Evolutionary conservation across 2,113 vertebrate species (phyloP), one percentile per base, ranked within the genome.

Genomic region (Heterotilapia buettikoferi): DNA sequence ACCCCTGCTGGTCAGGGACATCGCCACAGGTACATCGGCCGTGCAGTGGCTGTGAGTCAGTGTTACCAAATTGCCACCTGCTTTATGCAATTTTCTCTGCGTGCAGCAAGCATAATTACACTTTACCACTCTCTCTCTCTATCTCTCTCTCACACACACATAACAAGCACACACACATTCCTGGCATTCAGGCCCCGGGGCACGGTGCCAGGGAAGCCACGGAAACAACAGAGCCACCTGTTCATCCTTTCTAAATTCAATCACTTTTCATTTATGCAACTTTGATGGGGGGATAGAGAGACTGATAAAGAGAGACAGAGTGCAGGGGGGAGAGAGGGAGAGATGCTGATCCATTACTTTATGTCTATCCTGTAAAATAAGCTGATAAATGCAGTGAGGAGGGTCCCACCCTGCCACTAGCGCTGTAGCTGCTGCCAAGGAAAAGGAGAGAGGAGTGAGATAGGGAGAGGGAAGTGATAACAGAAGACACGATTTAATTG

Each of bases 1-100:
- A 19, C 98, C 98, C 90, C 97, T 99, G 93, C 97, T 97, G 10
- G 97, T 99, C 90, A 97, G 97, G 68, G 97, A 98, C 5, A 96
- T 99, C 61, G 95, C 96, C 59, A 87, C 98, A 96, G 99, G 99
- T 99, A 97, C 61, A 19, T 12, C 8, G 4, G 4, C 38, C 43
- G 13, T 26, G 56, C 73, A 66, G 18, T 21, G 26, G 45, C 14
- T 16, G 7, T 24, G 71, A 57, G 31, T 87, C n/a, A 63, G 2
- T 6, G 45, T 85, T 61, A 80, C 24, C 73, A 89, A 94, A 93
- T 87, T 87, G 84, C 86, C 88, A 90, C 87, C 87, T 91, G 91
- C 56, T 83, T 92, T 85, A 86, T 89, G 78, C 68, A 85, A 93
- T 80, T 16, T 88, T 66, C 76, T 38, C 73, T 1, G 24, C 82